These are phyloP conservation scores for Acipenser oxyrinchus DNA, from an alignment of 2,797 vertebrate genomes.

Conservation along the genomic window DNA sequence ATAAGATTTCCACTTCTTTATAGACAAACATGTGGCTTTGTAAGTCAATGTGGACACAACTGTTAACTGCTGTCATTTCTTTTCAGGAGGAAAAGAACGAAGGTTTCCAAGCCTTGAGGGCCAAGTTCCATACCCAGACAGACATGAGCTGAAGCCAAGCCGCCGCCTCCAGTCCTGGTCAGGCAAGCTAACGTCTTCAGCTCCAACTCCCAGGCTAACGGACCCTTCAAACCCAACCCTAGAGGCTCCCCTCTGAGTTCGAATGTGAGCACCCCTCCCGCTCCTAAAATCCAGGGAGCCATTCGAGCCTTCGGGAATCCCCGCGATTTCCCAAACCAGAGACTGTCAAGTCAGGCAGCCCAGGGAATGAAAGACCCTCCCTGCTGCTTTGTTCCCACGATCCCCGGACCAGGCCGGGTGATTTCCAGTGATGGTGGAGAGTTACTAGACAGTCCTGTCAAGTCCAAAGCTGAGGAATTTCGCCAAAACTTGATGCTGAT, in stretches of 20 bases:
- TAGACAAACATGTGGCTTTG: too few relatives aligned
- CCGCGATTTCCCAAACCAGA: constrained; percentile 21
- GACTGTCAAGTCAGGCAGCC: constrained; percentile 14
- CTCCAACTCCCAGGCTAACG: constrained; percentile 18
- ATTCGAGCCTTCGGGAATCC: constrained; percentile 18
- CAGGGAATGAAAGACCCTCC: constrained; percentile 9
- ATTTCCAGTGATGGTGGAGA: constrained; percentile 19
- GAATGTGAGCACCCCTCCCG: constrained; percentile 12
- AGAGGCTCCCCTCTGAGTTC: background rate
- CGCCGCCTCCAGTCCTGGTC: constrained; percentile 26
- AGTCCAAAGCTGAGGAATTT: constrained; percentile 38
- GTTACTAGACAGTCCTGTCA: constrained; percentile 27
- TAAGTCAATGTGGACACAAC: too few relatives aligned
- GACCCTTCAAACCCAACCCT: constrained; percentile 28
- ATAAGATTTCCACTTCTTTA: too few relatives aligned
- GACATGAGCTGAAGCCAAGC: constrained; percentile 31
- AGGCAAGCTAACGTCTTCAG: constrained; percentile 21
- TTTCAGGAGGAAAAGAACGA: constrained; percentile 48
- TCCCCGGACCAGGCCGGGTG: constrained; percentile 25
- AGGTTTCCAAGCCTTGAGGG: constrained; percentile 59
- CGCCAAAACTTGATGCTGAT: constrained; percentile 47
- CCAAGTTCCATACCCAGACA: constrained; percentile 46
- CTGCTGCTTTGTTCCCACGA: constrained; percentile 31
- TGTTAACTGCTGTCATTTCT: background rate
- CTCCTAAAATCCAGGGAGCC: constrained; percentile 18